Base-by-base conservation (phyloP, 1,140 invertebrate species). In the Bombus confusus region DNA sequence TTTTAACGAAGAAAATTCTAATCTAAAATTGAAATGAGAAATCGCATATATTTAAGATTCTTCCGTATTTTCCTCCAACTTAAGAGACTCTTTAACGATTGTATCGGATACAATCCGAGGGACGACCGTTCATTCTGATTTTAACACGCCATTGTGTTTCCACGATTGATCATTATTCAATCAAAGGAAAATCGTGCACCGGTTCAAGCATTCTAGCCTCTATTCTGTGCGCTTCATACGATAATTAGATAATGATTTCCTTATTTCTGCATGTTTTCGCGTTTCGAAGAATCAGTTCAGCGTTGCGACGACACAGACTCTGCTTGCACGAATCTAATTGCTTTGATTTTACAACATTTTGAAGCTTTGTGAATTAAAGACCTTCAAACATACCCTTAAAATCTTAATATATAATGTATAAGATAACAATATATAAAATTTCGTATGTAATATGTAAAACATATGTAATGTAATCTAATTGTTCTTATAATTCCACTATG, bases 231-330 rank as follows among this genome's bases (percentile, higher is more conserved):
- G 57, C 72, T 81, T 80, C 37, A 4, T 52, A 15, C 31, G 31
- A 47, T 39, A 82, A 90, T 86, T 85, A 71, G 57, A 87, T 89
- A 89, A 90, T 90, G 37, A 82, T 90, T 87, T 87, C 88, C 81
- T 85, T 79, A 69, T 87, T 84, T 59, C 57, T 41, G 25, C 71
- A 82, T 82, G 64, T 81, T 89, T 85, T 73, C 72, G 28, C 68
- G 25, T 64, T 43, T 13, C 80, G 39, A 43, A n/a, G 8, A 52
- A 62, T 71, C 66, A 12, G 13, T 41, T 31, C 66, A 34, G 1
- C 6, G 6, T 18, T n/a, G n/a, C 47, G 15, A 47, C 47, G 47
- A 47, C 25, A 25, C 12, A 12, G 12, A 12, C 59, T 62, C 4
- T n/a, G 18, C 66, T 34, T 18, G 2, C 13, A n/a, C 15, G 15